These are phyloP conservation scores for Agapornis roseicollis DNA, from an alignment of 2,113 vertebrate species.

Conservation along the genomic window DNA sequence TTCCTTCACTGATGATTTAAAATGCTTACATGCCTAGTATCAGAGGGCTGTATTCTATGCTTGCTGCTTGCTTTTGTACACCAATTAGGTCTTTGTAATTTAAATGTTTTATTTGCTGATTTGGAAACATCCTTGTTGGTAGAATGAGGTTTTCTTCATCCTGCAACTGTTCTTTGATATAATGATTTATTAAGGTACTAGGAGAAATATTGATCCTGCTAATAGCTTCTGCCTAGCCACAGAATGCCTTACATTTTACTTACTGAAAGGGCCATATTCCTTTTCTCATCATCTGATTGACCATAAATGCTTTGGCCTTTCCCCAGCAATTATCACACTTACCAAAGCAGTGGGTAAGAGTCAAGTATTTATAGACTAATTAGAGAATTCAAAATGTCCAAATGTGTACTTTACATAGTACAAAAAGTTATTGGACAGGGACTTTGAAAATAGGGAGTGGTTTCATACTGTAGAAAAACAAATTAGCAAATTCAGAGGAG, in stretches of 20 bases:
- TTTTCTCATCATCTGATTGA: conserved; percentile 78
- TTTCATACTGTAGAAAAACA: not conserved
- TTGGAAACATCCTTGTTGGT: conserved; percentile 58
- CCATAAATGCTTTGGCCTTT: conserved; percentile 78
- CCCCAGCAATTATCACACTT: conserved; percentile 74
- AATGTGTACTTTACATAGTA: conserved; percentile 30
- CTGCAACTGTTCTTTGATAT: conserved; percentile 75
- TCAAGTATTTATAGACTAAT: conserved; percentile 78
- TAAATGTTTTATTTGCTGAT: conserved; percentile 74
- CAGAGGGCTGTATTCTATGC: conserved; percentile 41
- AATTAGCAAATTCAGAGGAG: not conserved
- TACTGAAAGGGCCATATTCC: conserved; percentile 72
- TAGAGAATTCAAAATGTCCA: conserved; percentile 67
- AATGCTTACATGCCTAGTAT: conserved; percentile 56
- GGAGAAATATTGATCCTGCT: conserved; percentile 81
- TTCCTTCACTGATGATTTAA: conserved; percentile 69
- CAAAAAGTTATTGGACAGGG: not conserved
- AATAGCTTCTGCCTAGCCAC: conserved; percentile 79
- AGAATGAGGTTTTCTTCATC: conserved; percentile 72
- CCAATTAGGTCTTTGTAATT: conserved; percentile 74
- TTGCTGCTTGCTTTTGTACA: conserved; percentile 67
- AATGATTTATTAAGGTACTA: conserved; percentile 83
- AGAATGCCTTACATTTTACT: conserved; percentile 80
- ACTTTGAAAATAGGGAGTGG: not conserved
- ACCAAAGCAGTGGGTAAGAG: conserved; percentile 69